Evolutionary conservation across 2,113 vertebrate species (phyloP), one percentile per base, ranked within the genome.

Genomic region (Erythrocercus mccallii): DNA sequence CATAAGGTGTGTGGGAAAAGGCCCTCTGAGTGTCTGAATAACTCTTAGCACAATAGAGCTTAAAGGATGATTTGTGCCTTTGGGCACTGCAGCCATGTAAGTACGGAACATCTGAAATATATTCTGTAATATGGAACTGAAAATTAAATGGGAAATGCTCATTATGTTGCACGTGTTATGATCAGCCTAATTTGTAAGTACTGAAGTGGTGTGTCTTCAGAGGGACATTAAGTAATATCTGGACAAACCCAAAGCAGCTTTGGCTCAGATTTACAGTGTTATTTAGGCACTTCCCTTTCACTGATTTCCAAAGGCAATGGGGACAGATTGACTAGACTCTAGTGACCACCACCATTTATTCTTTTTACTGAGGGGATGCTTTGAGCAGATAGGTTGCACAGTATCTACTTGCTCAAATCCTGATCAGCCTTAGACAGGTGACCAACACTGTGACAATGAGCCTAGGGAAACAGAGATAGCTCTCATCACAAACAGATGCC

Each of bases 11-110:
- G 58, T 91, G 54, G 30, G 88, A 81, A 95, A 95, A 94, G 62
- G 64, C 14, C 79, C 81, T 94, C 68, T 80, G 81, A 90, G 81
- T 81, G 66, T 70, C 64, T 90, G 70, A 95, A 78, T 86, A 83
- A 89, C 60, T 92, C 58, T 40, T 50, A 86, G 54, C 71, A 90
- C 35, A 51, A 31, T 35, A 48, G 68, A 95, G 60, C 38, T 79
- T 93, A 70, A 80, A 86, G 42, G 74, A 83, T 92, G 91, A 86
- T 95, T 96, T 94, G 73, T 94, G 81, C 79, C 74, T 90, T 88
- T 93, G 81, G 68, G 79, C 71, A 19, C 42, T 62, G 47, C 61
- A 77, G 30, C 76, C 85, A 45, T 62, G 40, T 77, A 51, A 57
- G 30, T 47, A 60, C 0, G 0, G 54, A 94, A 61, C 19, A 53